A percentile compares a stretch with the other conserved stretches of the same genome.
phyloP scores from a whole-genome alignment of 2,113 vertebrate genomes.

The Burhinus oedicnemus region DNA sequence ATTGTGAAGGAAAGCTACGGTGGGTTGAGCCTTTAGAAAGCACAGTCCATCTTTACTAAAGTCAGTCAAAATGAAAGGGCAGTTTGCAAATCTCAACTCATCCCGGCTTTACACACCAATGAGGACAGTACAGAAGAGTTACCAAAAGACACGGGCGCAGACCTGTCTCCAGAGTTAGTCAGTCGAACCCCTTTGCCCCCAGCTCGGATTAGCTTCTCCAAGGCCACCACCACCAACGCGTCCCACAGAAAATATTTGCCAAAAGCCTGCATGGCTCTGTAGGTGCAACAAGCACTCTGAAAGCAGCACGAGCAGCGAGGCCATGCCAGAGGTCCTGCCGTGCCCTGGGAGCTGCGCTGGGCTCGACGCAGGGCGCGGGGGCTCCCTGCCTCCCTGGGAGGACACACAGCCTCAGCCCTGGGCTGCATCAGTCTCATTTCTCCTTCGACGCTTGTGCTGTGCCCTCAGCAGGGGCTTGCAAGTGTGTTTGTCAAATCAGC shows the following conservation, averaged over 20 bases:
- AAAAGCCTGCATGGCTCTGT: neutral
- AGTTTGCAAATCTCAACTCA: neutral
- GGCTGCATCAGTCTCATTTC: neutral
- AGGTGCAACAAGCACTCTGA: neutral
- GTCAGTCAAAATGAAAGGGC: neutral
- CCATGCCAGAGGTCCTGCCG: neutral
- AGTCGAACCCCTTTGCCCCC: neutral
- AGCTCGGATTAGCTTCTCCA: neutral
- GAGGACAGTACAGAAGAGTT: neutral
- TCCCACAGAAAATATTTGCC: neutral
- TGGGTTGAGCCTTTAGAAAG: neutral
- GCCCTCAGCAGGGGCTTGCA: neutral
- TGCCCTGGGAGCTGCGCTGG: neutral
- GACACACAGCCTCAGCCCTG: neutral
- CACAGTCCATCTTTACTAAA: neutral
- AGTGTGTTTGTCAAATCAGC: neutral
- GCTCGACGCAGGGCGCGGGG: neutral
- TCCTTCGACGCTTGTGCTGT: accelerated
- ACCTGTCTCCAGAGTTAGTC: neutral
- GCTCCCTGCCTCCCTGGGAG: neutral
- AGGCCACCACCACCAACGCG: neutral
- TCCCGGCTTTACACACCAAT: neutral
- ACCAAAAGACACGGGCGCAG: neutral
- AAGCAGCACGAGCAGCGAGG: neutral
- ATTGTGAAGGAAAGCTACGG: neutral